Evolutionary conservation across 2,797 vertebrate genomes (phyloP).

Genomic region (Pipistrellus pipistrellus): DNA sequence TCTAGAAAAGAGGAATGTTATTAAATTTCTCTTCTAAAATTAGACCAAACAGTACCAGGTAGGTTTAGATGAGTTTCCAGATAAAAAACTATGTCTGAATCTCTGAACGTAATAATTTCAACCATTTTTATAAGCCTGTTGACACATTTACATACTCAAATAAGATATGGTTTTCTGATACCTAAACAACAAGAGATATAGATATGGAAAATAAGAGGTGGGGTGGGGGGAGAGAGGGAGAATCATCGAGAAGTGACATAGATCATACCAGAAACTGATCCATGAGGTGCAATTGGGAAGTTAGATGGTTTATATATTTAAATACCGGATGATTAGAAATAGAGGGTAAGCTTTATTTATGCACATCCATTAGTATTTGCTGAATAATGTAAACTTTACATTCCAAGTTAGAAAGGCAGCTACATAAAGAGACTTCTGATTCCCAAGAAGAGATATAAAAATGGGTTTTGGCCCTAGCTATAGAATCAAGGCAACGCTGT

Average conservation of each 20-base stretch:
- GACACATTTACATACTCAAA: slow-evolving; percentile 1
- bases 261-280: neutral
- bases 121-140: slow-evolving; percentile 28
- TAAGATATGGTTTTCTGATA: neutral
- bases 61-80: slow-evolving; percentile 73
- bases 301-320: slow-evolving; percentile 8
- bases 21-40: slow-evolving; percentile 82
- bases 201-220: neutral
- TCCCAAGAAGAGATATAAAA: slow-evolving; percentile 39
- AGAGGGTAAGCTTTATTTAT: neutral
- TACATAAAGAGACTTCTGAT: neutral
- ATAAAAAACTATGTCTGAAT: slow-evolving; percentile 74
- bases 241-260: neutral
- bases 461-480: neutral
- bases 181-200: neutral
- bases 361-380: slow-evolving; percentile 8
- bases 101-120: neutral
- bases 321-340: slow-evolving; percentile 3
- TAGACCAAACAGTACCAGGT: slow-evolving; percentile 63
- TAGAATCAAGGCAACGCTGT: neutral
- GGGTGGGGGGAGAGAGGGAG: neutral
- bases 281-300: neutral
- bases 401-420: slow-evolving; percentile 30
- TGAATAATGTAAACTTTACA: slow-evolving; percentile 45
- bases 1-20: slow-evolving; percentile 68